These are phyloP conservation scores for Gallinago solitaria DNA, from an alignment of 2,797 vertebrate genomes.

Conservation along the genomic window DNA sequence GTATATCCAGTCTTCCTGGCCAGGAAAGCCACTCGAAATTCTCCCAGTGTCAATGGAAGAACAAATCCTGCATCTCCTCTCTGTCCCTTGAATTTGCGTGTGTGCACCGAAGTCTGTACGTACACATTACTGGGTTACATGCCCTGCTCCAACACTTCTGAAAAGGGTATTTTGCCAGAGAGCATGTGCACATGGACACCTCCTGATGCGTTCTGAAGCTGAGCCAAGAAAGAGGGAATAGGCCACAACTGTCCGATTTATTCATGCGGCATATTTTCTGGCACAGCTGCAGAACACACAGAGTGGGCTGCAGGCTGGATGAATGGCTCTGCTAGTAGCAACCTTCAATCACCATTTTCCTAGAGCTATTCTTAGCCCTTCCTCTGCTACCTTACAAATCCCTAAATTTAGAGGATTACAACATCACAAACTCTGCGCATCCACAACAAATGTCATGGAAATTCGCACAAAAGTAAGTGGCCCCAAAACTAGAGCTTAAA, in stretches of 20 bases:
- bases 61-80: not conserved
- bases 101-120: not conserved
- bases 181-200: not conserved
- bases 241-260: not conserved
- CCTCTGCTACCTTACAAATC: slow-evolving; percentile 2
- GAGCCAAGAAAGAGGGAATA: not conserved
- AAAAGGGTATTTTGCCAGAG: not conserved
- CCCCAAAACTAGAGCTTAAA: not conserved
- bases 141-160: not conserved
- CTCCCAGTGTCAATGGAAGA: not conserved
- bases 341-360: slow-evolving; percentile 1
- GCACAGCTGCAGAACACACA: slow-evolving; percentile 13
- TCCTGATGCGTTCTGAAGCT: not conserved
- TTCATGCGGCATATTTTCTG: not conserved
- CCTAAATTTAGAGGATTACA: not conserved
- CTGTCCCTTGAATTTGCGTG: not conserved
- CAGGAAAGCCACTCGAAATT: not conserved
- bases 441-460: not conserved
- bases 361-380: not conserved
- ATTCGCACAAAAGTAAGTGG: not conserved
- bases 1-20: not conserved
- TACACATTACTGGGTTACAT: not conserved
- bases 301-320: not conserved
- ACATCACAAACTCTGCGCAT: not conserved
- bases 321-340: slow-evolving; percentile 1